Conservation (phyloP, 2,113 vertebrate species). For the Synodontis membranacea region DNA sequence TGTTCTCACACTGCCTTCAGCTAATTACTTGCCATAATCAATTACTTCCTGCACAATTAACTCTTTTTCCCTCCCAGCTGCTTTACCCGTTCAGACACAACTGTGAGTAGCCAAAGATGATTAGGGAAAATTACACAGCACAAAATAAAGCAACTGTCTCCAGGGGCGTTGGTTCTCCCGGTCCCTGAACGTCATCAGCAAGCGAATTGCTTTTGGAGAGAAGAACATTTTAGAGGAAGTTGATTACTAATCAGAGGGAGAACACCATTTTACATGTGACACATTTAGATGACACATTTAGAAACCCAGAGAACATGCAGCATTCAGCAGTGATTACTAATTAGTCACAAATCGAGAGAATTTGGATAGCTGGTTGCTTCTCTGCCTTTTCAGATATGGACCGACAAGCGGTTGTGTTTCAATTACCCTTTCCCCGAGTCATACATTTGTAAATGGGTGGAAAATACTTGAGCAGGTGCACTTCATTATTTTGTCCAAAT, state of each 20-base stretch:
- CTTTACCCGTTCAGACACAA: conserved; percentile 27
- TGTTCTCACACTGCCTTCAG: conserved; percentile 21
- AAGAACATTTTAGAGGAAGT: conserved; percentile 11
- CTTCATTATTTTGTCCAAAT: too few relatives aligned
- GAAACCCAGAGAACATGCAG: not conserved
- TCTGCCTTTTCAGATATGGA: too few relatives aligned
- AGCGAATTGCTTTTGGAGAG: not conserved
- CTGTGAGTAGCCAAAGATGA: conserved; percentile 39
- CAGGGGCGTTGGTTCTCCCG: not conserved
- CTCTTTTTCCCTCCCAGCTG: conserved; percentile 37
- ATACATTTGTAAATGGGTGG: too few relatives aligned
- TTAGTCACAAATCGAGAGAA: not conserved
- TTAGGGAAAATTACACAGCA: conserved; percentile 36
- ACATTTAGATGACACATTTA: not conserved
- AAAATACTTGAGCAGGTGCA: too few relatives aligned
- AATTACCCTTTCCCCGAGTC: too few relatives aligned
- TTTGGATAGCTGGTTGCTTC: too few relatives aligned
- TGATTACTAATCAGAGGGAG: conserved; percentile 18
- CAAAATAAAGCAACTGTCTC: conserved; percentile 30
- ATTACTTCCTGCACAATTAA: conserved; percentile 48
- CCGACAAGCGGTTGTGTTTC: too few relatives aligned
- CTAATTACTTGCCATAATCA: conserved; percentile 48
- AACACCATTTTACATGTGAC: not conserved
- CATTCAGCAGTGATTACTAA: not conserved
- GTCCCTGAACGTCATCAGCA: not conserved